Percentiles rank a stretch among this genome's conserved stretches.
These are phyloP conservation scores for Euwallacea similis DNA, from an alignment of 1,140 invertebrate genomes.

Conservation along the genomic window DNA sequence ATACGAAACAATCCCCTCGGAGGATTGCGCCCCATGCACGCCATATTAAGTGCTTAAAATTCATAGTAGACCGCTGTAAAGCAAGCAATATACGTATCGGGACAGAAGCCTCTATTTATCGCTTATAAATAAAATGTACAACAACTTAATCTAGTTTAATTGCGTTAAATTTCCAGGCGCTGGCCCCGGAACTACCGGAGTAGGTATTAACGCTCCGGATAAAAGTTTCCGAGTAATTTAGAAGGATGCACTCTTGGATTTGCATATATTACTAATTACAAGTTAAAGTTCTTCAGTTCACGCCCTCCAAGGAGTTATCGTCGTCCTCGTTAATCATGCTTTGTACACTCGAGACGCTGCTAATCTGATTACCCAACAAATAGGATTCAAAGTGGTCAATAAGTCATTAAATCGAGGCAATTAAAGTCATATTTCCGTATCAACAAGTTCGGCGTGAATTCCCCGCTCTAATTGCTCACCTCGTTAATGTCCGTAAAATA, in stretches of 20 bases:
- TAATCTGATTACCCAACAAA: too few species aligned
- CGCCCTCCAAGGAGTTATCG: too few species aligned
- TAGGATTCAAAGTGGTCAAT: too few species aligned
- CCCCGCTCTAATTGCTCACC: neutral
- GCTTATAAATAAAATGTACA: constrained; percentile 34
- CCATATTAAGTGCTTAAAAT: constrained; percentile 18
- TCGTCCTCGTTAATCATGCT: too few species aligned
- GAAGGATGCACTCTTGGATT: constrained; percentile 20
- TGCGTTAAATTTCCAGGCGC: constrained; percentile 26
- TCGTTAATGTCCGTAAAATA: neutral
- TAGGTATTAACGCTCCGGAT: constrained; percentile 11
- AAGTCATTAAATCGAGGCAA: neutral
- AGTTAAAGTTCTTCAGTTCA: neutral
- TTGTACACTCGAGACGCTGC: too few species aligned
- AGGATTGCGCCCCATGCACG: too few species aligned
- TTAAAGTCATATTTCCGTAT: constrained; percentile 6
- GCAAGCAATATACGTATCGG: constrained; percentile 25
- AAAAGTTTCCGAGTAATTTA: constrained; percentile 26
- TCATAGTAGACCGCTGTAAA: constrained; percentile 9
- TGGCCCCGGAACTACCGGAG: neutral
- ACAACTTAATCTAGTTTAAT: constrained; percentile 33
- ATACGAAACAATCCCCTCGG: too few species aligned
- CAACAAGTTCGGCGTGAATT: neutral
- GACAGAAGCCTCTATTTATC: constrained; percentile 23
- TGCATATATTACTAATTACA: constrained; percentile 17